These are phyloP conservation scores for Manis crassicaudata DNA, from an alignment of 2,797 vertebrate genomes.

Conservation along the genomic window DNA sequence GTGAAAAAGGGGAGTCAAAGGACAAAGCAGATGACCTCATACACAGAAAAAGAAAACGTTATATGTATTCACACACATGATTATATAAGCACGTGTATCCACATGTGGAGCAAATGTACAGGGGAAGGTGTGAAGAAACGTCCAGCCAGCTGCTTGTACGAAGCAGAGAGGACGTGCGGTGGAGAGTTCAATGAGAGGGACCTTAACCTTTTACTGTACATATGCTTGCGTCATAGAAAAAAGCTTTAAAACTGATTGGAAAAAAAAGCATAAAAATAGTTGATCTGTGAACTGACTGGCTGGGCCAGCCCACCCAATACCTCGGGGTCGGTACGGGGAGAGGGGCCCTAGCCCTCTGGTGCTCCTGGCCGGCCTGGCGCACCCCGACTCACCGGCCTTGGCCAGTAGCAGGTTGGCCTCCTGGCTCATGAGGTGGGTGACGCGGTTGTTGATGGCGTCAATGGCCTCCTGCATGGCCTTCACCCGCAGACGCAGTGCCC, in stretches of 20 bases:
- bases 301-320: neutral
- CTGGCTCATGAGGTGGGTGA: conserved; percentile 95
- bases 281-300: neutral
- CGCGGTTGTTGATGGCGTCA: conserved; percentile 94
- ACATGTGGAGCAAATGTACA: neutral
- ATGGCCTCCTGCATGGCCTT: conserved; percentile 99
- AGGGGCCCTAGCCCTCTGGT: rapidly evolving
- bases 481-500: conserved; percentile 92
- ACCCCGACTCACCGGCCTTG: conserved; percentile 91
- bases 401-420: conserved; percentile 93
- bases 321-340: neutral
- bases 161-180: neutral
- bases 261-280: neutral
- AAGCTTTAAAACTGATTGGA: neutral
- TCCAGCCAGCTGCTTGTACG: neutral
- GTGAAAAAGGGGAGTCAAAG: neutral
- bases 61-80: too few relatives aligned
- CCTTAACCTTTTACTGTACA: neutral
- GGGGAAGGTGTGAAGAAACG: neutral
- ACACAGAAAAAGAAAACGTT: neutral
- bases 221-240: neutral
- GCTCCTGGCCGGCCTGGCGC: rapidly evolving
- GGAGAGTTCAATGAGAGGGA: neutral
- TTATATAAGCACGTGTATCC: neutral
- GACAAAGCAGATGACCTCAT: neutral